A percentile compares a stretch with the other conserved stretches of the same genome.
Conservation (phyloP, 1,140 invertebrate species). For the Drosophila busckii region DNA sequence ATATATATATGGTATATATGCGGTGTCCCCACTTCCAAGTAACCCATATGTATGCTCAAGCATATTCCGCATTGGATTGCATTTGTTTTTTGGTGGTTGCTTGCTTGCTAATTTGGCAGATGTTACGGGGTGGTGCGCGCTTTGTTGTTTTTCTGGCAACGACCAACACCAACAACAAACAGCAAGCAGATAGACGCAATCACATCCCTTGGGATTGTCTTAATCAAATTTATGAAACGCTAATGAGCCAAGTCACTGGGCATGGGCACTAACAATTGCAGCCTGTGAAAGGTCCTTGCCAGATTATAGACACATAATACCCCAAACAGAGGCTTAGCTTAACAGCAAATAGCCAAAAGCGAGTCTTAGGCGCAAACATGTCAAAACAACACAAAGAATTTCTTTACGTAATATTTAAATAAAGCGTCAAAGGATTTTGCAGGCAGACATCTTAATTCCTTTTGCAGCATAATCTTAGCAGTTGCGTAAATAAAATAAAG, state of each 20-base stretch:
- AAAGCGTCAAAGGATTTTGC: too few relatives aligned
- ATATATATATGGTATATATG: too few relatives aligned
- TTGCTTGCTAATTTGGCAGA: slow-evolving; percentile 61
- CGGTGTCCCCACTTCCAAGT: too few relatives aligned
- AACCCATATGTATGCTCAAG: slow-evolving; percentile 3
- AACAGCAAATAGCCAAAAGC: slow-evolving; percentile 17
- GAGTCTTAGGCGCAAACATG: slow-evolving; percentile 15
- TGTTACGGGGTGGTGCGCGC: slow-evolving; percentile 41
- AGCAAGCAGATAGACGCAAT: slow-evolving; percentile 7
- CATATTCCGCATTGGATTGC: slow-evolving; percentile 31
- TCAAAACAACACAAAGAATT: slow-evolving; percentile 25
- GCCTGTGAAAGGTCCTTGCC: slow-evolving; percentile 10
- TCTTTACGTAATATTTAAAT: background rate
- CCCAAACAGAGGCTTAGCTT: slow-evolving; percentile 59
- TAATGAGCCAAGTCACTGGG: slow-evolving; percentile 56
- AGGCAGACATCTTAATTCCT: too few relatives aligned
- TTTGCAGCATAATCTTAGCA: too few relatives aligned
- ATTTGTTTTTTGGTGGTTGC: slow-evolving; percentile 53
- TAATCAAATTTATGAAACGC: slow-evolving; percentile 76
- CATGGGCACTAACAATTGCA: slow-evolving; percentile 22
- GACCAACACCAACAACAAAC: slow-evolving; percentile 12
- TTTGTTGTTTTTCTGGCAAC: slow-evolving; percentile 7
- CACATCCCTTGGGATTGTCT: slow-evolving; percentile 60
- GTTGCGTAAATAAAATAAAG: too few relatives aligned
- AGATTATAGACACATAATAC: slow-evolving; percentile 67